Conservation (phyloP, 2,888 invertebrate genomes). For the Lasius platythorax region DNA sequence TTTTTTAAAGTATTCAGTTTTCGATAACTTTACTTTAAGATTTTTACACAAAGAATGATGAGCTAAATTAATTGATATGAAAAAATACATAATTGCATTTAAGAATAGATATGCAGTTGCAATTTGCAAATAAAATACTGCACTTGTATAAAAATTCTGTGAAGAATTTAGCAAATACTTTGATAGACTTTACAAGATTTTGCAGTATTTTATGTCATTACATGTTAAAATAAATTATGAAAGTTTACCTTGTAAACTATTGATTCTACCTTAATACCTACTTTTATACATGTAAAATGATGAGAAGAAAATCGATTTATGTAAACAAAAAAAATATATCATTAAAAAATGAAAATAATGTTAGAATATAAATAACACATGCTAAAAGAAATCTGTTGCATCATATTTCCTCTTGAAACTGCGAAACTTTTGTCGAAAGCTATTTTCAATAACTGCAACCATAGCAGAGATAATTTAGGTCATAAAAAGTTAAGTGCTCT, state of each 20-base stretch:
- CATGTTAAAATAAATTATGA: neutral
- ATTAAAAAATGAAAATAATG: too few relatives aligned
- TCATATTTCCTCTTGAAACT: neutral
- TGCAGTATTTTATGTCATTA: neutral
- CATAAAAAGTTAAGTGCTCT: neutral
- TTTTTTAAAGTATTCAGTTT: too few relatives aligned
- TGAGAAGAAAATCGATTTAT: neutral
- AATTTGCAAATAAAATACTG: too few relatives aligned
- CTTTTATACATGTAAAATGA: neutral
- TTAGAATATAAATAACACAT: too few relatives aligned
- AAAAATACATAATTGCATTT: too few relatives aligned
- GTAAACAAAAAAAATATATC: too few relatives aligned
- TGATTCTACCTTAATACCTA: neutral
- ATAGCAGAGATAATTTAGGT: constrained; percentile 13
- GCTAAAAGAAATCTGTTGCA: neutral
- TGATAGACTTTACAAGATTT: neutral
- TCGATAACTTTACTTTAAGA: too few relatives aligned
- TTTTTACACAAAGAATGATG: too few relatives aligned
- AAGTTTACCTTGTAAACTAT: neutral
- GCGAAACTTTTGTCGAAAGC: neutral
- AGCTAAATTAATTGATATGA: too few relatives aligned
- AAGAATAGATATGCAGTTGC: too few relatives aligned
- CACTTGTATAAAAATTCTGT: too few relatives aligned
- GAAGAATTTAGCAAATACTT: too few relatives aligned
- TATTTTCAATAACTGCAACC: neutral